Conservation (phyloP, 2,888 invertebrate species). For the Andricus quercusramuli region DNA sequence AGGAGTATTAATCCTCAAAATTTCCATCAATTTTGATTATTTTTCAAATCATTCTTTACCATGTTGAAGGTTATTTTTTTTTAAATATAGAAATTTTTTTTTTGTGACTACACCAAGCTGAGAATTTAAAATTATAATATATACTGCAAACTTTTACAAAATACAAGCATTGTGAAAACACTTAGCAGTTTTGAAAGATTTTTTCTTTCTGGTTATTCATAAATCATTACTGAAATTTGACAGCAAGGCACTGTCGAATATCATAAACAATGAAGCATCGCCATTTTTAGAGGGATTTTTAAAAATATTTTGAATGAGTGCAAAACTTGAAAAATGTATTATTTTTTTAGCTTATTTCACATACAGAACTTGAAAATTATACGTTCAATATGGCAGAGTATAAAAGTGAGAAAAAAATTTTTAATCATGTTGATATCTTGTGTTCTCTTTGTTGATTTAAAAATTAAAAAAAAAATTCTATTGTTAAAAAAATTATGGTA, state of each 20-base stretch:
- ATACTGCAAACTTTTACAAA: not conserved
- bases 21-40: not conserved
- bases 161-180: not conserved
- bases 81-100: not conserved
- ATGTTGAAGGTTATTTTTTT: not conserved
- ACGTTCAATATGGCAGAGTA: too few relatives aligned
- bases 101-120: not conserved
- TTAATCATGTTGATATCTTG: too few relatives aligned
- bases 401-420: too few relatives aligned
- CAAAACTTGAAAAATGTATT: too few relatives aligned
- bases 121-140: not conserved
- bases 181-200: not conserved
- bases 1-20: not conserved
- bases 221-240: conserved; percentile 1
- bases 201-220: not conserved
- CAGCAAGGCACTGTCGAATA: not conserved
- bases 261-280: not conserved
- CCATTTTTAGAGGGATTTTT: not conserved
- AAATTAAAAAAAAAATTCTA: too few relatives aligned
- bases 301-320: not conserved
- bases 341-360: not conserved
- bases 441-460: too few relatives aligned
- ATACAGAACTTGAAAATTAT: too few relatives aligned
- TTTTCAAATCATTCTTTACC: not conserved
- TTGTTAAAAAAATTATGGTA: too few relatives aligned